Base-by-base conservation (phyloP, 2,113 vertebrate genomes). In the Phoenicopterus ruber region DNA sequence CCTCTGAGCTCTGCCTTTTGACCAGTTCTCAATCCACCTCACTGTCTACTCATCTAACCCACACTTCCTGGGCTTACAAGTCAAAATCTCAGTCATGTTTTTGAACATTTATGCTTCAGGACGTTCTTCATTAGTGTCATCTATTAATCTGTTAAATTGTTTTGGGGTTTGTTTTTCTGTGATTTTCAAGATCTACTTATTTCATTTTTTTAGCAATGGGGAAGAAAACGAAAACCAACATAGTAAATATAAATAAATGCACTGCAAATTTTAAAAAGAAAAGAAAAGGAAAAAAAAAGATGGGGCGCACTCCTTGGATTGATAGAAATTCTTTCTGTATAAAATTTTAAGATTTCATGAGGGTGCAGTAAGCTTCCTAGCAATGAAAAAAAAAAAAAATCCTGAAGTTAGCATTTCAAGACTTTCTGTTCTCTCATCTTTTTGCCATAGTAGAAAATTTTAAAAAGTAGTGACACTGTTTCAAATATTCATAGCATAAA, bases 221-320 rank as follows among this genome's bases (percentile, higher is more conserved):
- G 17, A 81, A 77, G 21, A 61, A 82, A 90, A 63, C 2, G 15
- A 66, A 82, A 88, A n/a, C 0, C 1, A 5, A 34, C 1, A 0
- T 31, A 36, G 34, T 47, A 62, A 61, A 66, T 18, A 4, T 54
- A 87, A 83, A 62, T 16, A 46, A 81, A 76, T 11, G 4, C 8
- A 74, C 34, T 36, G 12, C 34, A 80, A 58, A 83, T 26, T 54
- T n/a, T n/a, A n/a, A 29, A 28, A 29, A 28, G 28, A 17, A 16
- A 54, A 26, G 29, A 18, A 10, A 11, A 28, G 29, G 4, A 29
- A 31, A 28, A 28, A 7, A 28, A 29, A 57, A 32, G 49, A 46
- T 5, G 6, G 19, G 1, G 0, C 38, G 2, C 3, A 28, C 0
- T 77, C 58, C 20, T 49, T 82, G 5, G 18, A 40, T 40, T 74